A percentile compares a stretch with the other conserved stretches of the same genome.
phyloP scores from a whole-genome alignment of 2,113 vertebrate genomes.

The Pangasianodon gigas region DNA sequence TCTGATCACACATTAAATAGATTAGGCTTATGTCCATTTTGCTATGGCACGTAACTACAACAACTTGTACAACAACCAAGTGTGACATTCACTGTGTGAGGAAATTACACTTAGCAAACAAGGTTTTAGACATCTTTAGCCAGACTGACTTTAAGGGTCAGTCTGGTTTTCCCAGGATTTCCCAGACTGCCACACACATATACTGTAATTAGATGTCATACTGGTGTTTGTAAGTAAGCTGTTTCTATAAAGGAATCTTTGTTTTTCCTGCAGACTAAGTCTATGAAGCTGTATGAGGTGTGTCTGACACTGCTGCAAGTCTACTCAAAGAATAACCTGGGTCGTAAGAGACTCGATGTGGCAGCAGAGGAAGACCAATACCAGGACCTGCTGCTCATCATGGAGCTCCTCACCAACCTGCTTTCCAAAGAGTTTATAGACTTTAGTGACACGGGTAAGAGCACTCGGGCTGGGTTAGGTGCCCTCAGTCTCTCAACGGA shows the following conservation, averaged over 20 bases:
- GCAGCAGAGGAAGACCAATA: conserved; percentile 96
- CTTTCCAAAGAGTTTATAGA: conserved; percentile 99
- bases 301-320: conserved; percentile 96
- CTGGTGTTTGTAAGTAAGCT: not conserved
- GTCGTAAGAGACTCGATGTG: conserved; percentile 87
- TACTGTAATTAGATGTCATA: not conserved
- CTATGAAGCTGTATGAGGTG: conserved; percentile 96
- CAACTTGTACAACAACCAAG: not conserved
- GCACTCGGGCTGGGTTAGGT: not conserved
- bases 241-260: not conserved
- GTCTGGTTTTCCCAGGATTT: not conserved
- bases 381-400: conserved; percentile 98
- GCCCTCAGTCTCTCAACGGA: not conserved
- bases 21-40: not conserved
- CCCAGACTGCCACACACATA: not conserved
- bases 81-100: not conserved
- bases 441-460: conserved; percentile 93
- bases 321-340: conserved; percentile 96
- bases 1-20: not conserved
- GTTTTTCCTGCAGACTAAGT: conserved; percentile 83
- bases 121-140: not conserved
- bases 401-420: conserved; percentile 98
- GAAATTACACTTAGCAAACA: not conserved
- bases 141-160: not conserved
- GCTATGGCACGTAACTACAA: not conserved